These are phyloP conservation scores for Cottoperca gobio DNA, from an alignment of 2,797 vertebrate genomes.

Conservation along the genomic window DNA sequence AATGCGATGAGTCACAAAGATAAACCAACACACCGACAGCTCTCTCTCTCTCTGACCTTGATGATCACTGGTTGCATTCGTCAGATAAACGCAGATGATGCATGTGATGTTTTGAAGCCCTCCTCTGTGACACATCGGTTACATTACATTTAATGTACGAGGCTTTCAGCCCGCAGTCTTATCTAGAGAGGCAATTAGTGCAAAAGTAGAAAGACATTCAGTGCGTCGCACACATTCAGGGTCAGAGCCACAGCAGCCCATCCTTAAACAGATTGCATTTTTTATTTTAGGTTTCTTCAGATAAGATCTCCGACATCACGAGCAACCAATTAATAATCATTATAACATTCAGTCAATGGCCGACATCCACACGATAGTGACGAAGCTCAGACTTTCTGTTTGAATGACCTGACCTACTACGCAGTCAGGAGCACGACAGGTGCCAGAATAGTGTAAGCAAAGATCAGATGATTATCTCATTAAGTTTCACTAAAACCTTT, in stretches of 20 bases:
- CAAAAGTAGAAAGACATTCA: neutral
- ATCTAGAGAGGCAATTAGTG: neutral
- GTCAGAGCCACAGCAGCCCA: neutral
- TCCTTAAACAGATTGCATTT: neutral
- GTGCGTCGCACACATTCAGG: neutral
- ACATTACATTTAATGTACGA: conserved; percentile 5
- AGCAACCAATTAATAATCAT: neutral
- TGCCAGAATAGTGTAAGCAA: neutral
- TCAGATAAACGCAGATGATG: neutral
- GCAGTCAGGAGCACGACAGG: neutral
- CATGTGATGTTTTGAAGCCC: conserved; percentile 4
- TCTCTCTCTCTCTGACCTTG: conserved; percentile 23
- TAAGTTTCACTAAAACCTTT: no score
- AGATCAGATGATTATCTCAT: neutral
- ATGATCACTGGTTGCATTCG: neutral
- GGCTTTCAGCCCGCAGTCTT: neutral
- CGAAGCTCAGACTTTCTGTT: neutral
- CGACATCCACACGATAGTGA: neutral
- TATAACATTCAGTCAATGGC: neutral
- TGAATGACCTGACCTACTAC: neutral
- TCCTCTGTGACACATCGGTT: conserved; percentile 8
- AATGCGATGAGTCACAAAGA: conserved; percentile 47
- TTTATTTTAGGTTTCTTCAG: neutral
- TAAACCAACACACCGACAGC: conserved; percentile 9
- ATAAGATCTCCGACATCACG: neutral